These are phyloP conservation scores for Onychomys arenicola DNA, from an alignment of 2,797 vertebrate genomes.

Conservation along the genomic window DNA sequence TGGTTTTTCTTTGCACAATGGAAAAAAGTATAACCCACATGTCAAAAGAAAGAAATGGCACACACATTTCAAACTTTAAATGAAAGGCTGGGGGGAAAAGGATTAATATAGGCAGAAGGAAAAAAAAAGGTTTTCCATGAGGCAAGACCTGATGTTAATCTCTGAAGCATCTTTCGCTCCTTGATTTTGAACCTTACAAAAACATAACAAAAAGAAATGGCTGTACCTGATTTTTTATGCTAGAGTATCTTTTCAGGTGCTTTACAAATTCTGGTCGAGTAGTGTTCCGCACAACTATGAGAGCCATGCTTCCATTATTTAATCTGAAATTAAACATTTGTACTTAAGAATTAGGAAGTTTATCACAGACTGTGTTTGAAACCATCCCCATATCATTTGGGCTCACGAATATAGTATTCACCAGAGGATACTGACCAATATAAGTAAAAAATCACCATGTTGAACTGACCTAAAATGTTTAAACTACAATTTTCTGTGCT, in stretches of 20 bases:
- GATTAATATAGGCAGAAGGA: constrained; percentile 85
- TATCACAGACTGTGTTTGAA: constrained; percentile 6
- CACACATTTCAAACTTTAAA: constrained; percentile 86
- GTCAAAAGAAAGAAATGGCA: constrained; percentile 87
- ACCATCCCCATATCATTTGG: not conserved
- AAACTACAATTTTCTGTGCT: not conserved
- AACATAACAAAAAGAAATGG: constrained; percentile 53
- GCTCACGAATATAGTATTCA: constrained; percentile 31
- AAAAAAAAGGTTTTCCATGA: constrained; percentile 84
- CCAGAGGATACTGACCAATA: constrained; percentile 13
- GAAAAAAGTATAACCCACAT: constrained; percentile 74
- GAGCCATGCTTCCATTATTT: constrained; percentile 94
- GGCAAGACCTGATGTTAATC: constrained; percentile 80
- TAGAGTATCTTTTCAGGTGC: constrained; percentile 94
- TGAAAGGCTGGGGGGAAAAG: constrained; percentile 62
- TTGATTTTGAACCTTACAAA: constrained; percentile 50
- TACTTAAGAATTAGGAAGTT: constrained; percentile 46
- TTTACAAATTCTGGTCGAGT: constrained; percentile 96
- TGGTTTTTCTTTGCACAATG: constrained; percentile 47
- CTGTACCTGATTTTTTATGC: constrained; percentile 93
- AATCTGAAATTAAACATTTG: constrained; percentile 89
- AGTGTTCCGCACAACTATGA: constrained; percentile 92
- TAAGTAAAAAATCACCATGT: not conserved
- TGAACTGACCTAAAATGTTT: constrained; percentile 56
- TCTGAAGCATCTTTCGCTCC: constrained; percentile 67